Base-by-base conservation (phyloP, 2,888 invertebrate genomes). In the Leptinotarsa rubiginosa region DNA sequence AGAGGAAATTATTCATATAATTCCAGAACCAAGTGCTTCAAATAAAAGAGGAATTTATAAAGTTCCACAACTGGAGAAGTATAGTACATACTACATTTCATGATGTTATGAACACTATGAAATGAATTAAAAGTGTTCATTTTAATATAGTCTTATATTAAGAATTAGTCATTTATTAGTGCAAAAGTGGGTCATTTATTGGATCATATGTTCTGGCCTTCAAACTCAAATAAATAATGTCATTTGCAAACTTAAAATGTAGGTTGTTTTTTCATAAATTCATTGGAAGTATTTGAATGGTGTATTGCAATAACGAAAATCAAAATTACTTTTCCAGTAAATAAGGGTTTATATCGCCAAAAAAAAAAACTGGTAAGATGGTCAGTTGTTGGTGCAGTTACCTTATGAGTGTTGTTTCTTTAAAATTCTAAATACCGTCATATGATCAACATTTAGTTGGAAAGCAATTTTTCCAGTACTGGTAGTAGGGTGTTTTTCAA, bases 291-390 rank as follows among this genome's bases (percentile, higher is more conserved):
- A 41, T 65, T 2, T 13, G 13, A 49, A 16, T 41, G 2, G 65
- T n/a, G 47, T 65, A 41, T 65, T 65, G 18, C 65, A 65, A 47
- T 65, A 65, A 65, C 47, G 65, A 4, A 47, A 65, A 65, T 47
- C 65, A 65, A 65, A 47, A 65, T 65, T 65, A 65, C 31, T 65
- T 65, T 65, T 13, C 65, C 47, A 47, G 65, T 65, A 65, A 65
- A 65, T 47, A n/a, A 47, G 47, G 16, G 47, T 47, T 65, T 65
- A 65, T 65, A n/a, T n/a, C n/a, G n/a, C n/a, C n/a, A n/a, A n/a
- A n/a, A n/a, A n/a, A n/a, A n/a, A n/a, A n/a, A n/a, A n/a, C n/a
- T n/a, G n/a, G n/a, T n/a, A n/a, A n/a, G n/a, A n/a, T n/a, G n/a
- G n/a, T n/a, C n/a, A n/a, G n/a, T n/a, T n/a, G n/a, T n/a, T n/a